These are phyloP conservation scores for Watsonalla binaria DNA, from an alignment of 2,888 invertebrate species.

Conservation along the genomic window DNA sequence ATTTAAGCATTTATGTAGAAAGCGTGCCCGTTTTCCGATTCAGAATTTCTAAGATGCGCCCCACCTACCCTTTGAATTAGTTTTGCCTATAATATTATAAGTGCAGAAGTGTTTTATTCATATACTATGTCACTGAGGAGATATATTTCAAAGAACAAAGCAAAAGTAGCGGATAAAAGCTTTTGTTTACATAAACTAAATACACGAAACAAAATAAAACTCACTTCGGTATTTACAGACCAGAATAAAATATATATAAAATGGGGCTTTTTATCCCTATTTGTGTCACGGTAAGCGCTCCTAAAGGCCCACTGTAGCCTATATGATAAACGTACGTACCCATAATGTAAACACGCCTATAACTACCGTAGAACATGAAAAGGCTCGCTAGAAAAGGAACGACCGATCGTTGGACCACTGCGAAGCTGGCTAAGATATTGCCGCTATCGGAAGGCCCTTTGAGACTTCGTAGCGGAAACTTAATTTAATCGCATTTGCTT, in stretches of 20 bases:
- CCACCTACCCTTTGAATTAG: neutral
- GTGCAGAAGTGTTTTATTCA: neutral
- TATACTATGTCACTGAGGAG: neutral
- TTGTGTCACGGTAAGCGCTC: neutral
- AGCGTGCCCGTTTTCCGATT: no score
- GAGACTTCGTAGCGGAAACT: slow-evolving; percentile 65
- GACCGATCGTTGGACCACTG: slow-evolving; percentile 45
- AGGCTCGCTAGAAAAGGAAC: slow-evolving; percentile 34
- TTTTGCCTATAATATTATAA: neutral
- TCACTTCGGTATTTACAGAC: neutral
- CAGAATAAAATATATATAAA: neutral
- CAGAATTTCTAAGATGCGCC: no score
- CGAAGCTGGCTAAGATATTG: slow-evolving; percentile 63
- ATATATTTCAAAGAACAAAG: no score
- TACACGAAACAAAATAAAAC: neutral
- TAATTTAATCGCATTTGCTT: slow-evolving; percentile 73
- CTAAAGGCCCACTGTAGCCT: neutral
- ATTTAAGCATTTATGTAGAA: neutral
- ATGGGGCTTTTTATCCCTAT: neutral
- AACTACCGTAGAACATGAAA: slow-evolving; percentile 30
- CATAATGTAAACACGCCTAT: slow-evolving; percentile 24
- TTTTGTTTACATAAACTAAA: no score
- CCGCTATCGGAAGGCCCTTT: slow-evolving; percentile 64
- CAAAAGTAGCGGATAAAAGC: no score
- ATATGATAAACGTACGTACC: slow-evolving; percentile 15